These are phyloP conservation scores for Vanacampus margaritifer DNA, from an alignment of 2,113 vertebrate species.

Conservation along the genomic window DNA sequence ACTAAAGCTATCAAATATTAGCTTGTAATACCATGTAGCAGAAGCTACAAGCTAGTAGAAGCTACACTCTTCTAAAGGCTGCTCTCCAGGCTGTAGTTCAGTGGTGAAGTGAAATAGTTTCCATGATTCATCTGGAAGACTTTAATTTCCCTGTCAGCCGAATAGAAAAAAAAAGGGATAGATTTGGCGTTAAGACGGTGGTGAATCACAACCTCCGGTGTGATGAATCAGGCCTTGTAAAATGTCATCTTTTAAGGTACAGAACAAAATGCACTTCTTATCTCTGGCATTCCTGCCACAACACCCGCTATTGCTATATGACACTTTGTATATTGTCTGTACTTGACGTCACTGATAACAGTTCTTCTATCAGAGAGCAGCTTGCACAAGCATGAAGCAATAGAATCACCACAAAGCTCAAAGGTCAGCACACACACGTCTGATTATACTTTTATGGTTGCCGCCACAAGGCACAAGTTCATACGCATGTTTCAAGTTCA, in stretches of 20 bases:
- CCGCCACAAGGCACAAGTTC: not conserved
- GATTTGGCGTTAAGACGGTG: conserved; percentile 14
- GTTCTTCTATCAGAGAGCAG: conserved; percentile 27
- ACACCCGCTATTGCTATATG: conserved; percentile 15
- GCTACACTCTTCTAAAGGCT: not conserved
- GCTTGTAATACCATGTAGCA: not conserved
- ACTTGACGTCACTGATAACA: conserved; percentile 25
- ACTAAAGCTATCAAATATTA: not conserved
- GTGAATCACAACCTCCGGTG: conserved; percentile 36
- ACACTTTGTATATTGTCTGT: conserved; percentile 14
- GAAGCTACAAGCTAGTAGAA: not conserved
- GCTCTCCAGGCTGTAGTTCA: conserved; percentile 18
- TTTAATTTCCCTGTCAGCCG: conserved; percentile 34
- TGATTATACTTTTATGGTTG: conserved; percentile 51
- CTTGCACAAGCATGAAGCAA: conserved; percentile 31
- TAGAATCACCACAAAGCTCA: conserved; percentile 39
- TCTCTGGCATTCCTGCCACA: conserved; percentile 6
- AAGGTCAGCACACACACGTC: conserved; percentile 49
- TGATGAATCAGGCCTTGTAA: conserved; percentile 20
- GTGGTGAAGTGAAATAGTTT: conserved; percentile 17
- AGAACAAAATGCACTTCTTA: not conserved
- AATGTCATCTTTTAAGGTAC: conserved; percentile 7
- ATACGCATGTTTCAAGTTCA: not conserved
- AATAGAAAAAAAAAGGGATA: not conserved
- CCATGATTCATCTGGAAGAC: conserved; percentile 36